Evolutionary conservation across 2,888 invertebrate genomes (phyloP).

Genomic region (Eupithecia subumbrata): DNA sequence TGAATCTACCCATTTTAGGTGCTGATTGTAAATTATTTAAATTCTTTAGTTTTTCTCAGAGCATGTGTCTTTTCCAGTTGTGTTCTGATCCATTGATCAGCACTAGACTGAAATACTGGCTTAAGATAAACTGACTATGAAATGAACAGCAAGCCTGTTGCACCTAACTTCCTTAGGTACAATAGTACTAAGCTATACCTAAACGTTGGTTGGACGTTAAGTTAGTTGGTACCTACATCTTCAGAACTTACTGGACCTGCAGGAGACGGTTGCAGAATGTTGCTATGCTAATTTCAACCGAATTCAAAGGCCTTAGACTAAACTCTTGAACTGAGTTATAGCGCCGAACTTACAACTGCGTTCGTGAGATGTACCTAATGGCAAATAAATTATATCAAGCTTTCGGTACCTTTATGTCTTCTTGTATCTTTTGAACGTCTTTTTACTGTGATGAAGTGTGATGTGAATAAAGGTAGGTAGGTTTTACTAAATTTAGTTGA

Average conservation of each 20-base stretch:
- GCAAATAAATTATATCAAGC: too few relatives aligned
- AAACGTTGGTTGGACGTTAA: slow-evolving; percentile 1
- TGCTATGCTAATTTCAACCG: slow-evolving; percentile 1
- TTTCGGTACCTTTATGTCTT: not conserved
- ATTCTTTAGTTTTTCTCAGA: not conserved
- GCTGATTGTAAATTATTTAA: too few relatives aligned
- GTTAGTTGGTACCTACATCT: slow-evolving; percentile 9
- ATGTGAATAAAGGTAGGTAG: too few relatives aligned
- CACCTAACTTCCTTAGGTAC: slow-evolving; percentile 26
- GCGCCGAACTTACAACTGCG: not conserved
- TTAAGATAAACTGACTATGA: not conserved
- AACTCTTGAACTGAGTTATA: not conserved
- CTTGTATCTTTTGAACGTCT: not conserved
- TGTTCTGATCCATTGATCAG: not conserved
- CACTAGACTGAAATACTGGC: not conserved
- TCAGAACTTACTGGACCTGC: slow-evolving; percentile 19
- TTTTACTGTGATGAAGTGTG: too few relatives aligned
- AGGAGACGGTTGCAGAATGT: not conserved
- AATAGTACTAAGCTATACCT: slow-evolving; percentile 10
- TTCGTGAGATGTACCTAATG: not conserved
- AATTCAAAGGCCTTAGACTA: not conserved
- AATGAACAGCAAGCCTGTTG: slow-evolving; percentile 27
- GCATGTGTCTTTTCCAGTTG: not conserved
- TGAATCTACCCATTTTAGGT: not conserved
- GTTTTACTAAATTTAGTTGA: not conserved